Evolutionary conservation across 92 coral and sea anemone genomes (phyloP).

Genomic region (Galaxea fascicularis): DNA sequence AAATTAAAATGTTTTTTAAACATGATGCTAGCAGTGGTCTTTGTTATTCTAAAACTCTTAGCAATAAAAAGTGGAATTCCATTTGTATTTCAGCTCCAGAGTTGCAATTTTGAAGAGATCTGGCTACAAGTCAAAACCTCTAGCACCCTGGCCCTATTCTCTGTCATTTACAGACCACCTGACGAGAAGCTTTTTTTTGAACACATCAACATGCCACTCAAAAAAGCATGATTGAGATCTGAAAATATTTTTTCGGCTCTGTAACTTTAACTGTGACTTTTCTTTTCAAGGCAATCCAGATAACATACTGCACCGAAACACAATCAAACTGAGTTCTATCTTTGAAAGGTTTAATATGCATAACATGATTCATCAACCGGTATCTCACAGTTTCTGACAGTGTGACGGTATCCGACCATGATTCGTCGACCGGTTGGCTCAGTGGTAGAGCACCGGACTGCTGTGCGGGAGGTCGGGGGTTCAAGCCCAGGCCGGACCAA

Average conservation of each 20-base stretch:
- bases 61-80: too few relatives aligned
- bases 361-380: too few relatives aligned
- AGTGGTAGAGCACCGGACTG: too few relatives aligned
- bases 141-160: slow-evolving; percentile 35
- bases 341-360: slow-evolving; percentile 55
- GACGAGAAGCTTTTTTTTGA: slow-evolving; percentile 42
- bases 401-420: too few relatives aligned
- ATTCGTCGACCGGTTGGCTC: too few relatives aligned
- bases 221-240: slow-evolving; percentile 58
- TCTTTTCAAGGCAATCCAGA: slow-evolving; percentile 15
- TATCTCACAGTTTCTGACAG: too few relatives aligned
- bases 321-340: slow-evolving; percentile 21
- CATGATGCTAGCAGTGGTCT: too few relatives aligned
- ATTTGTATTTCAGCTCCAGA: too few relatives aligned
- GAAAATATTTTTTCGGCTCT: slow-evolving; percentile 42
- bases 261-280: slow-evolving; percentile 56
- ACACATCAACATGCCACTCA: slow-evolving; percentile 25
- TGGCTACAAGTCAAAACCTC: slow-evolving; percentile 61
- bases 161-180: slow-evolving; percentile 55
- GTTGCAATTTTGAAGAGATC: slow-evolving; percentile 50
- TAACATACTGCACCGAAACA: slow-evolving; percentile 14
- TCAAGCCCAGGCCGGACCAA: too few relatives aligned
- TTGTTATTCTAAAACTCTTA: too few relatives aligned
- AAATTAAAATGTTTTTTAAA: too few relatives aligned
- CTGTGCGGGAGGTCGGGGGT: too few relatives aligned